Conservation (phyloP, 2,797 vertebrate genomes). For the Tympanoctomys barrerae region DNA sequence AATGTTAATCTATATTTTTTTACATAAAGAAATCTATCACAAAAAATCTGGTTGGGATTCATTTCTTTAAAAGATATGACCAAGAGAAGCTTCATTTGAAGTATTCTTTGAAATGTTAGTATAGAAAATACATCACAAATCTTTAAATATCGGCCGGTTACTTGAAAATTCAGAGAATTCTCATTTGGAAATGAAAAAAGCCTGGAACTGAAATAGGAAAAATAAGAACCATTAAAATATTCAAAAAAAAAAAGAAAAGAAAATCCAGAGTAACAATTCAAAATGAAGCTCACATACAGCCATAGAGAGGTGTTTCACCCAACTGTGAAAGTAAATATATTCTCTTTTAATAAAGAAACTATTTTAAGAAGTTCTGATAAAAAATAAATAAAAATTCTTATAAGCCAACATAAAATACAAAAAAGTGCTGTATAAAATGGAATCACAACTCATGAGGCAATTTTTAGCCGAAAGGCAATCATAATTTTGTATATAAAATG, state of each 20-base stretch:
- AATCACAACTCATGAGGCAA: not conserved
- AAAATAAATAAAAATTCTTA: not conserved
- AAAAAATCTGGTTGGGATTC: not conserved
- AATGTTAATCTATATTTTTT: slow-evolving; percentile 42
- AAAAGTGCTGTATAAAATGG: not conserved
- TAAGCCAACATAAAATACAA: not conserved
- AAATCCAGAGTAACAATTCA: not conserved
- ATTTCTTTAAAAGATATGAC: slow-evolving; percentile 21
- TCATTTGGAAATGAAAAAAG: slow-evolving; percentile 2
- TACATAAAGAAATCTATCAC: slow-evolving; percentile 1
- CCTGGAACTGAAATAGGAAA: not conserved
- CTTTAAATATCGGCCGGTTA: not conserved
- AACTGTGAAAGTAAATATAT: not conserved
- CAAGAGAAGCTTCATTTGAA: slow-evolving; percentile 30
- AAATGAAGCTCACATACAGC: not conserved
- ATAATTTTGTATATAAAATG: not conserved
- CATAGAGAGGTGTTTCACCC: not conserved
- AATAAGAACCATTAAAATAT: not conserved
- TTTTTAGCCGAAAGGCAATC: not conserved
- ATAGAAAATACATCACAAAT: not conserved
- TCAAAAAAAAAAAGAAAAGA: not conserved
- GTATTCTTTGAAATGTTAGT: not conserved
- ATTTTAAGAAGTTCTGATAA: not conserved
- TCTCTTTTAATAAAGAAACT: not conserved
- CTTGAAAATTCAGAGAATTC: slow-evolving; percentile 31